Evolutionary conservation across 2,888 invertebrate genomes (phyloP).

Genomic region (Muscina levida): DNA sequence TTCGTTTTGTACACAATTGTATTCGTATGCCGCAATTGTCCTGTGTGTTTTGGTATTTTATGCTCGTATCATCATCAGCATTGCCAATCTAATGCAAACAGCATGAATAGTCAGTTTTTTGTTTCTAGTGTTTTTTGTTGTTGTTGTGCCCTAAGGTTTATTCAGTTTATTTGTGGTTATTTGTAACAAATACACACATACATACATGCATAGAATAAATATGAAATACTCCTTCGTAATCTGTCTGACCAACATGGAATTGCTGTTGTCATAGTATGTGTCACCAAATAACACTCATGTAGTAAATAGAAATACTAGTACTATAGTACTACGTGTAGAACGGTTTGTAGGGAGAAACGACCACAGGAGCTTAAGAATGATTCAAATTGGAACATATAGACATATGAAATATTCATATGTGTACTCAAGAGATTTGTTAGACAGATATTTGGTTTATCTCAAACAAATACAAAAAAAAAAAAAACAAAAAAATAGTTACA

Average conservation of each 20-base stretch:
- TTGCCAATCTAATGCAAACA: slow-evolving; percentile 37
- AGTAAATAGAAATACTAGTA: not conserved
- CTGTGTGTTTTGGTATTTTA: not conserved
- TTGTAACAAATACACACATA: not conserved
- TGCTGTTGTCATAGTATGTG: slow-evolving; percentile 1
- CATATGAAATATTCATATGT: not conserved
- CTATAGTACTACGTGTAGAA: too few species aligned
- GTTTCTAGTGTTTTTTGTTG: not conserved
- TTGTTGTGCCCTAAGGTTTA: not conserved
- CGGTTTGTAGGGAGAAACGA: too few species aligned
- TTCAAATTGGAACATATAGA: not conserved
- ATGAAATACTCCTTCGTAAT: too few species aligned
- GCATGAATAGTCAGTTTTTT: slow-evolving; percentile 22
- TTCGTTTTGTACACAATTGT: not conserved
- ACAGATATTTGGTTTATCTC: not conserved
- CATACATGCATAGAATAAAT: too few species aligned
- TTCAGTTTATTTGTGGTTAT: slow-evolving; percentile 30
- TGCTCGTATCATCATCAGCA: slow-evolving; percentile 5
- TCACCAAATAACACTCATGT: slow-evolving; percentile 13
- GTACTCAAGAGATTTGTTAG: not conserved
- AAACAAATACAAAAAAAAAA: too few species aligned
- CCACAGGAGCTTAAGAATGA: too few species aligned
- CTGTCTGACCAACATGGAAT: not conserved
- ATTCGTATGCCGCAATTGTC: not conserved
- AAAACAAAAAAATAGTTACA: too few species aligned